Conservation (phyloP, 2,797 vertebrate genomes). For the Chelidonichthys spinosus region DNA sequence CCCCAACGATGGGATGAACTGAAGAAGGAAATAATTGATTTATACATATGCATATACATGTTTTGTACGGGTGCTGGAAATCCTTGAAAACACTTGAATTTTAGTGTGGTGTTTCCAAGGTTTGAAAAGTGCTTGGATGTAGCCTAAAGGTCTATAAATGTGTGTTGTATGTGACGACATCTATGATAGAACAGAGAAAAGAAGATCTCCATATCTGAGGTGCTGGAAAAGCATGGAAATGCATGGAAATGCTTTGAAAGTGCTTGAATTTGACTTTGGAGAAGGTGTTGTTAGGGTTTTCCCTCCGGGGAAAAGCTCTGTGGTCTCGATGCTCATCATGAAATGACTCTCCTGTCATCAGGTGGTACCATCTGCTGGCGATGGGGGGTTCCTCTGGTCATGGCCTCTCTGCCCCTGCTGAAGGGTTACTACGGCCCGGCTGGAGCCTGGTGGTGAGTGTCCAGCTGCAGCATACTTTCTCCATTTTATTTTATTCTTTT, state of each 20-base stretch:
- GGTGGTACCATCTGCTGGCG: conserved; percentile 82
- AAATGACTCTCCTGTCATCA: conserved; percentile 69
- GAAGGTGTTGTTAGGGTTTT: neutral
- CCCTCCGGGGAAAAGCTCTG: conserved; percentile 29
- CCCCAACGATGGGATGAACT: conserved; percentile 53
- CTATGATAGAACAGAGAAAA: too few species aligned
- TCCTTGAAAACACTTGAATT: too few species aligned
- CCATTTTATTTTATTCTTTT: neutral
- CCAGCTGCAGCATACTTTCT: conserved; percentile 10
- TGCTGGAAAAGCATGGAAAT: too few species aligned
- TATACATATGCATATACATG: conserved; percentile 5
- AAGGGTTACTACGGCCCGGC: conserved; percentile 85
- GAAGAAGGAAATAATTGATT: conserved; percentile 56
- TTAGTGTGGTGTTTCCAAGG: too few species aligned
- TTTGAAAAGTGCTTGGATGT: too few species aligned
- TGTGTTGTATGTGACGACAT: too few species aligned
- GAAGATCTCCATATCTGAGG: too few species aligned
- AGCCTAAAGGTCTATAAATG: too few species aligned
- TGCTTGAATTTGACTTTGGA: too few species aligned
- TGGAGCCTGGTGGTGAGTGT: conserved; percentile 83
- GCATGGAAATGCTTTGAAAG: too few species aligned
- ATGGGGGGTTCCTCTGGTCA: conserved; percentile 84
- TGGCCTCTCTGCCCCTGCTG: conserved; percentile 81
- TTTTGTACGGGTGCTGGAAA: too few species aligned
- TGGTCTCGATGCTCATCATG: conserved; percentile 34